Percentiles rank a stretch among this genome's conserved stretches.
phyloP scores from a whole-genome alignment of 2,888 invertebrate species.

The Calephelis perditalis region DNA sequence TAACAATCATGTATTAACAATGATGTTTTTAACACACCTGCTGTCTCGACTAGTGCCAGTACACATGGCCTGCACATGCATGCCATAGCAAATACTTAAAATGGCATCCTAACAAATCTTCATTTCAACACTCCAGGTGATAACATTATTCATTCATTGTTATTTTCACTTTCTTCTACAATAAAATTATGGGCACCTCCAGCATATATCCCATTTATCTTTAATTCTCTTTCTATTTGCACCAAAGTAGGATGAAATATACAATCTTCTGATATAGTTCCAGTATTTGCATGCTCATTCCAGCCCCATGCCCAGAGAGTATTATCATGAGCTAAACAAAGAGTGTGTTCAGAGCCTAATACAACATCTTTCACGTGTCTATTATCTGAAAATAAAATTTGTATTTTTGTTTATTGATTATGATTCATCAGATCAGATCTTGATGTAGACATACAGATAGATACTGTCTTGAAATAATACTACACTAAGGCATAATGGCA shows the following conservation, averaged over 20 bases:
- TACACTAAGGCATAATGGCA: too few relatives aligned
- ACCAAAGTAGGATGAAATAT: slow-evolving; percentile 53
- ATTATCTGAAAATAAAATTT: slow-evolving; percentile 49
- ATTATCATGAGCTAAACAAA: slow-evolving; percentile 82
- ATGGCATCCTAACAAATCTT: too few relatives aligned
- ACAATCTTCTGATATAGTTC: slow-evolving; percentile 64
- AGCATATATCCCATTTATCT: slow-evolving; percentile 52
- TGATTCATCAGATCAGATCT: too few relatives aligned
- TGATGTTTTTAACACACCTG: too few relatives aligned
- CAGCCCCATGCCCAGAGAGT: slow-evolving; percentile 90
- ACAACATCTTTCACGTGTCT: slow-evolving; percentile 76
- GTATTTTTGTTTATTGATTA: too few relatives aligned
- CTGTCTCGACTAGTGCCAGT: too few relatives aligned
- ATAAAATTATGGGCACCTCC: slow-evolving; percentile 70
- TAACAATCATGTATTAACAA: too few relatives aligned
- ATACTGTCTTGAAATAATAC: too few relatives aligned
- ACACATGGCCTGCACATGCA: too few relatives aligned
- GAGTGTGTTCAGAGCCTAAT: slow-evolving; percentile 88
- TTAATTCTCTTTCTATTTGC: slow-evolving; percentile 36
- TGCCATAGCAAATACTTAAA: too few relatives aligned
- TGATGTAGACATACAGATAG: too few relatives aligned
- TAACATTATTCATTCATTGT: not conserved
- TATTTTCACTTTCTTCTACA: slow-evolving; percentile 34
- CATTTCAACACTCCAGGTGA: not conserved
- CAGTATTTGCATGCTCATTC: slow-evolving; percentile 94